phyloP scores from a whole-genome alignment of 1,140 invertebrate genomes.

The Notospermus geniculatus region DNA sequence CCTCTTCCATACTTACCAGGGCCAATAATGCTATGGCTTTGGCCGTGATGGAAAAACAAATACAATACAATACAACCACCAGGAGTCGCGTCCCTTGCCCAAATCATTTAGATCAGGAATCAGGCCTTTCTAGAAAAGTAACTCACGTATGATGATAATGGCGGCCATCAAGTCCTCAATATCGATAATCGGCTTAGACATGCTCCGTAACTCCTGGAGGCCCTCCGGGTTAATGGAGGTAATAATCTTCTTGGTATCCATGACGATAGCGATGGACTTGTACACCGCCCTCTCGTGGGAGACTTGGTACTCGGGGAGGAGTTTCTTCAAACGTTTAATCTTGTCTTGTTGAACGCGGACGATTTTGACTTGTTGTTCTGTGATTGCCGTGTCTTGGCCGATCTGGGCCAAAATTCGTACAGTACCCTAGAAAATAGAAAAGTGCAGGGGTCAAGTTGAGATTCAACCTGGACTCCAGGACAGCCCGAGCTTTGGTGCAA shows the following conservation, averaged over 20 bases:
- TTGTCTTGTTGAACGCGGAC: slow-evolving; percentile 51
- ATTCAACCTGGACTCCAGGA: too few relatives aligned
- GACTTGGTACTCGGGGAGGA: slow-evolving; percentile 55
- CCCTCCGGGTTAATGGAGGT: slow-evolving; percentile 50
- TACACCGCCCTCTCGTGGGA: slow-evolving; percentile 54
- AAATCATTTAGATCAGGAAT: too few relatives aligned
- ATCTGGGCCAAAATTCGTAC: slow-evolving; percentile 53
- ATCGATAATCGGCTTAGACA: slow-evolving; percentile 53
- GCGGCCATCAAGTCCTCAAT: slow-evolving; percentile 54
- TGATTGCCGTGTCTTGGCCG: slow-evolving; percentile 54
- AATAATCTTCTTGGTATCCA: slow-evolving; percentile 54
- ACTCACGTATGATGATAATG: slow-evolving; percentile 55
- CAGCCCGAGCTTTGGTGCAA: too few relatives aligned
- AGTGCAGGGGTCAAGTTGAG: too few relatives aligned
- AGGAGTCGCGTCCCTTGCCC: too few relatives aligned
- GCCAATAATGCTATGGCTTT: too few relatives aligned
- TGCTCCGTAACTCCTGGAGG: slow-evolving; percentile 46
- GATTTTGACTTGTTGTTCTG: slow-evolving; percentile 53
- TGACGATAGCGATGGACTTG: slow-evolving; percentile 54
- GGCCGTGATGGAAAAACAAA: too few relatives aligned
- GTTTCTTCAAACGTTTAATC: slow-evolving; percentile 49
- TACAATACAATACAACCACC: too few relatives aligned
- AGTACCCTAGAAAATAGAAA: slow-evolving; percentile 41
- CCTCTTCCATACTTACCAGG: too few relatives aligned
- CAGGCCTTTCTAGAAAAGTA: slow-evolving; percentile 7